A percentile compares a stretch with the other conserved stretches of the same genome.
These are phyloP conservation scores for Drosophila ironensis DNA, from an alignment of 1,140 invertebrate species.

Conservation along the genomic window DNA sequence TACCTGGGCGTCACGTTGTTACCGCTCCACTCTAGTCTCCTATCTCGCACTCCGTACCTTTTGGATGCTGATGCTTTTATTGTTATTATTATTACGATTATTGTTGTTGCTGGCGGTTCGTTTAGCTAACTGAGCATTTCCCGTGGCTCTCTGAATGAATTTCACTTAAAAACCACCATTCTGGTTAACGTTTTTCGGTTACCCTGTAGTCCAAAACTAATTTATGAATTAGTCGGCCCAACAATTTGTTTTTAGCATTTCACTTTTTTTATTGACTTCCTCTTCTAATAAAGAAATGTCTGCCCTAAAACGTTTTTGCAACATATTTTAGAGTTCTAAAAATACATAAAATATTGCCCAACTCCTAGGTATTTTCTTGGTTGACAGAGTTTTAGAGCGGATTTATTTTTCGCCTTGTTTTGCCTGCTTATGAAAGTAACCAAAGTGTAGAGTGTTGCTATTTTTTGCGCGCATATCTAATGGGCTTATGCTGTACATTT, in stretches of 20 bases:
- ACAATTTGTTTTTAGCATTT: too few species aligned
- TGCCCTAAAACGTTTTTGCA: too few species aligned
- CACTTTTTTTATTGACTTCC: too few species aligned
- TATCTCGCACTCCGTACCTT: not conserved
- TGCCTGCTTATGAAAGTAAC: not conserved
- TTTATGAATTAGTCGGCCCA: not conserved
- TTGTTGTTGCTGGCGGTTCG: slow-evolving; percentile 9
- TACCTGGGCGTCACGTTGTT: slow-evolving; percentile 57
- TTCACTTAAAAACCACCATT: slow-evolving; percentile 61
- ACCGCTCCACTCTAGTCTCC: slow-evolving; percentile 4
- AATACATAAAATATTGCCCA: not conserved
- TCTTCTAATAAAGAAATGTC: too few species aligned
- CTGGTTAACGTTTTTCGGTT: slow-evolving; percentile 33
- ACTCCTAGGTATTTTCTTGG: slow-evolving; percentile 14
- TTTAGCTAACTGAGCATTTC: slow-evolving; percentile 20
- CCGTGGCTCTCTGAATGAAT: slow-evolving; percentile 56
- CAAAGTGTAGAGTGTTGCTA: slow-evolving; percentile 14
- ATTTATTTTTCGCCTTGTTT: not conserved
- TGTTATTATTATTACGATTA: not conserved
- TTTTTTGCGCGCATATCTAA: slow-evolving; percentile 63
- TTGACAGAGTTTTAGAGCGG: slow-evolving; percentile 6
- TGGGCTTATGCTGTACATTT: slow-evolving; percentile 73
- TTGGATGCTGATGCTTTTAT: slow-evolving; percentile 13
- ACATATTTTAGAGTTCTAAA: not conserved
- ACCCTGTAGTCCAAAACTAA: slow-evolving; percentile 3